phyloP scores from a whole-genome alignment of 2,888 invertebrate species.

The Ectemnius lituratus region DNA sequence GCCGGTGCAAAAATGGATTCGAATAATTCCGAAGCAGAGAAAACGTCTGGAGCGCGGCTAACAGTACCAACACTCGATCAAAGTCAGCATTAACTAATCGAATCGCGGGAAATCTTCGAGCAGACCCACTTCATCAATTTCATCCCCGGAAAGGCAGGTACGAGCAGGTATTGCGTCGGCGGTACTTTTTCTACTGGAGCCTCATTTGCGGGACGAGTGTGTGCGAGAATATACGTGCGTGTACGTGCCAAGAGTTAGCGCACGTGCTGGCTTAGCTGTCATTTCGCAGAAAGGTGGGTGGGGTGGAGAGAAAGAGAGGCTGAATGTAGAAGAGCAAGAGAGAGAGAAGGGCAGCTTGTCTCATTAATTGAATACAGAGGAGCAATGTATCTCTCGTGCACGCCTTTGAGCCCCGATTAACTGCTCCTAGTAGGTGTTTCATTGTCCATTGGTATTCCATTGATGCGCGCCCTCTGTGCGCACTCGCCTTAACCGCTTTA shows the following conservation, averaged over 20 bases:
- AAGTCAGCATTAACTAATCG: too few relatives aligned
- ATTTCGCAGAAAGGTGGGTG: constrained; percentile 22
- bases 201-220: not conserved
- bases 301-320: too few relatives aligned
- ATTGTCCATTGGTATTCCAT: constrained; percentile 29
- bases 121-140: too few relatives aligned
- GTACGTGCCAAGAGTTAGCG: not conserved
- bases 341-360: constrained; percentile 45
- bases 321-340: not conserved
- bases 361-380: constrained; percentile 57
- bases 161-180: too few relatives aligned
- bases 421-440: constrained; percentile 50
- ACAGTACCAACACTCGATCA: too few relatives aligned
- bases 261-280: constrained; percentile 38
- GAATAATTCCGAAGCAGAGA: too few relatives aligned
- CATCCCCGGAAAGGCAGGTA: too few relatives aligned
- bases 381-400: constrained; percentile 22
- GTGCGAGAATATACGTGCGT: not conserved
- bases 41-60: too few relatives aligned
- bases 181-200: too few relatives aligned
- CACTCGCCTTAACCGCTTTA: too few relatives aligned
- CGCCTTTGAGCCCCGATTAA: constrained; percentile 19
- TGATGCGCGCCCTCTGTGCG: not conserved
- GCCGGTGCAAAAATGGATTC: too few relatives aligned
- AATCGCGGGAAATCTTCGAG: too few relatives aligned